phyloP scores from a whole-genome alignment of 2,113 vertebrate species.

The Hirundichthys speculiger region DNA sequence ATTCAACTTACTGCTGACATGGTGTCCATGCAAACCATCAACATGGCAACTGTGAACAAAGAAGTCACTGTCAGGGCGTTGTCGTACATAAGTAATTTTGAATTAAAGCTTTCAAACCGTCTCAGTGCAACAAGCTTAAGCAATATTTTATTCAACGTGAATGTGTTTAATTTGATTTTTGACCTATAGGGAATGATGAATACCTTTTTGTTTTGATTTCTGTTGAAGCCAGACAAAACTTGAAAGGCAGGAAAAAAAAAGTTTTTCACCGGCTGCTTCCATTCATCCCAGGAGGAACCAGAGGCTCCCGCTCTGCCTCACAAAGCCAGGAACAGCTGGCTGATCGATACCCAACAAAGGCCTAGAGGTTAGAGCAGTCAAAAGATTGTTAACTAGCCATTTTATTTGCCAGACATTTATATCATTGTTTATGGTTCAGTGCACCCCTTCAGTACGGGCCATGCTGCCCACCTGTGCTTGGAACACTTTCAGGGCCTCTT shows the following conservation, averaged over 20 bases:
- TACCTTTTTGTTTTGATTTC: constrained; percentile 34
- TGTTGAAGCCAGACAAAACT: constrained; percentile 10
- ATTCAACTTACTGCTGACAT: constrained; percentile 50
- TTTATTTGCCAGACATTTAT: constrained; percentile 86
- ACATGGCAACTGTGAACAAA: constrained; percentile 50
- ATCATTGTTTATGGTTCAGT: constrained; percentile 83
- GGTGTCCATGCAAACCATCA: constrained; percentile 60
- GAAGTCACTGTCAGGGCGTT: constrained; percentile 14
- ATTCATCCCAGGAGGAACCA: constrained; percentile 73
- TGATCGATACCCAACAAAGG: constrained; percentile 84
- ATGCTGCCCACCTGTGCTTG: constrained; percentile 81
- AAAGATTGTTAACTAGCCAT: constrained; percentile 87
- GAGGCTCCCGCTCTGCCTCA: constrained; percentile 70
- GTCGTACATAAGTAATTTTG: constrained; percentile 40
- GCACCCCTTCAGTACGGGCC: constrained; percentile 71
- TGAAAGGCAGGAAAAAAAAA: constrained; percentile 49
- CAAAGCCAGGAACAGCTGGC: constrained; percentile 82
- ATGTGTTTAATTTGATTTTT: constrained; percentile 4
- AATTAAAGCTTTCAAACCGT: constrained; percentile 41
- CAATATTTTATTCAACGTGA: constrained; percentile 23
- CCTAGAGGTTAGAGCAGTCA: constrained; percentile 84
- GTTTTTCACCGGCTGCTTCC: constrained; percentile 43
- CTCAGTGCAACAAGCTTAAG: background rate
- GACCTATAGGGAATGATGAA: background rate
- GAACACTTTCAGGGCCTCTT: constrained; percentile 64